Base-by-base conservation (phyloP, 1,140 invertebrate species). In the Watersipora subatra region DNA sequence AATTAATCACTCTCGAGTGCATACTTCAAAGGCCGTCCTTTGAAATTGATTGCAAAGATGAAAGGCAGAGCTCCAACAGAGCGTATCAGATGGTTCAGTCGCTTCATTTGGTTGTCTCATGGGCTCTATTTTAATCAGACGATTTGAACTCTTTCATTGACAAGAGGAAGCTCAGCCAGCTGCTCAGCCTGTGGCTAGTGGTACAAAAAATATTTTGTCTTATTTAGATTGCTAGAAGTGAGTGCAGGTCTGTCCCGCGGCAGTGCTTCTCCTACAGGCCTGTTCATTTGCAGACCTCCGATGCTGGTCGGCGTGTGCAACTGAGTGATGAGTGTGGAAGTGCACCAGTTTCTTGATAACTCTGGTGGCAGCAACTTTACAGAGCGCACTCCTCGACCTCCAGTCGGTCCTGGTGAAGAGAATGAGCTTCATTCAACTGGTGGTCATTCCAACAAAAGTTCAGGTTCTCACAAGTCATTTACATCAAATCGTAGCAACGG, bases 361-460 rank as follows among this genome's bases (percentile, higher is more conserved):
- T 74, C 74, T 58, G 77, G 74, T 46, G 76, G 76, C 15, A 75
- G 70, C 62, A 78, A 75, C 57, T 79, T 79, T 67, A 76, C 76
- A 29, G 78, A 78, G 67, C 73, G 71, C 24, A 72, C 74, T 46
- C 73, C 73, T 15, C 70, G 78, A 17, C 78, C 78, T 25, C 78
- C 78, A 27, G 75, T 77, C 25, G 34, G 34, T 46, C 76, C 73
- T 20, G 78, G 78, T 24, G 76, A 80, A 66, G 78, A 80, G 67
- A 80, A 78, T 74, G 78, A 78, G 66, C 73, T 73, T 26, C 71
- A 73, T 56, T 75, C 72, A 15, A 75, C 74, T 71, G 73, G 73
- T 28, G 74, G 74, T 24, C 28, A 34, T 63, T 34, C 28, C 19
- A 20, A 19, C 12, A 34, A 63, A 17, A 34, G 28, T n/a, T 30